Evolutionary conservation across 2,113 vertebrate genomes (phyloP).

Genomic region (Bujurquina vittata): DNA sequence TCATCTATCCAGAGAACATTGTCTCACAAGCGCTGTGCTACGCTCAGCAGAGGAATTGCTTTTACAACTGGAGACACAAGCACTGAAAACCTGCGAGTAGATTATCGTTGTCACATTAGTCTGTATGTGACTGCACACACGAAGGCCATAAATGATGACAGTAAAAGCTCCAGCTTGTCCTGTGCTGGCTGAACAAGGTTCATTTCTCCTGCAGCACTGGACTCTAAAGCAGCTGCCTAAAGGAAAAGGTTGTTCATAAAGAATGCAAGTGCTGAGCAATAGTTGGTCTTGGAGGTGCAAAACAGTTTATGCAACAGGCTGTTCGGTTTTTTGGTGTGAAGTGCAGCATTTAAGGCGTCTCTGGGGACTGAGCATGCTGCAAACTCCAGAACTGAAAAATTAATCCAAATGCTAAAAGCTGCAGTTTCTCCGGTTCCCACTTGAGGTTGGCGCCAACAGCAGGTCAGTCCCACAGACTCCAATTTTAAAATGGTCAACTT

Average conservation of each 20-base stretch:
- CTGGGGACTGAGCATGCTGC: neutral
- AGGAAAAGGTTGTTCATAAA: neutral
- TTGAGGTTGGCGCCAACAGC: neutral
- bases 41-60: neutral
- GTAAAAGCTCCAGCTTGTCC: neutral
- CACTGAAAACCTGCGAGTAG: neutral
- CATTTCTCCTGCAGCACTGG: neutral
- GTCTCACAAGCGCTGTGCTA: too few species aligned
- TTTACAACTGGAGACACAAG: neutral
- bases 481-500: neutral
- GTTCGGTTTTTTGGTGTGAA: neutral
- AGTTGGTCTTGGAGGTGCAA: neutral
- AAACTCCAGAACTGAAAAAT: neutral
- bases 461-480: neutral
- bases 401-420: neutral
- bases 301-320: neutral
- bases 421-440: neutral
- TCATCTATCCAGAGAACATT: too few species aligned
- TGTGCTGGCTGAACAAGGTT: neutral
- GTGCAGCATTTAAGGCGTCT: neutral
- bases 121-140: neutral
- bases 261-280: neutral
- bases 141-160: neutral
- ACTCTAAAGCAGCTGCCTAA: neutral
- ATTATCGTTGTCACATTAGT: neutral